Conservation (phyloP, 2,113 vertebrate species). For the Paradisaea rubra region DNA sequence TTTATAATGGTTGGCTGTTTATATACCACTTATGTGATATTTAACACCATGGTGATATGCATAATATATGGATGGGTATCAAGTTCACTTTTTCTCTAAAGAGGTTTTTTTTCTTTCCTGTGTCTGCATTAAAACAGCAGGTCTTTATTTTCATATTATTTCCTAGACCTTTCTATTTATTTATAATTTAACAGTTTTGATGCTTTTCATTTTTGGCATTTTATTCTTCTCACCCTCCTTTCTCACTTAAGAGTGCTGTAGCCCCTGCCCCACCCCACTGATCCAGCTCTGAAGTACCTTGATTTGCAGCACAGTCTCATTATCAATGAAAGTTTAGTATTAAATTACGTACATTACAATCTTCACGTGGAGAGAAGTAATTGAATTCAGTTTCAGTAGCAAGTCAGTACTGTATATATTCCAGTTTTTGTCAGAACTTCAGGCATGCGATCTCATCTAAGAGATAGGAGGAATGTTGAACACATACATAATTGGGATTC, state of each 20-base stretch:
- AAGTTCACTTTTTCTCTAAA: background rate
- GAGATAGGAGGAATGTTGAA: background rate
- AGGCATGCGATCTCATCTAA: background rate
- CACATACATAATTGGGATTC: background rate
- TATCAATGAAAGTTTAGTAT: background rate
- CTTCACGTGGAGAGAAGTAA: background rate
- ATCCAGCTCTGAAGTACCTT: background rate
- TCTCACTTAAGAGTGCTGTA: background rate
- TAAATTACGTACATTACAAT: background rate
- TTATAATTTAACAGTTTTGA: background rate
- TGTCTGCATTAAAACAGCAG: background rate
- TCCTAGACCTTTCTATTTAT: background rate
- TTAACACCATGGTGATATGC: background rate
- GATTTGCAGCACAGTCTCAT: background rate
- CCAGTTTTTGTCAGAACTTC: background rate
- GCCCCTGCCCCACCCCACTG: rapidly evolving
- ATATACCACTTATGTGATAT: background rate
- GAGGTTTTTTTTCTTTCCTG: background rate
- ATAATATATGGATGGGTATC: background rate
- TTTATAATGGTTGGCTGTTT: background rate
- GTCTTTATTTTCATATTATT: background rate
- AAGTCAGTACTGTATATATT: background rate
- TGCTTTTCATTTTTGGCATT: background rate
- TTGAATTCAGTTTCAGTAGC: background rate
- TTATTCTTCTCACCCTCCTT: background rate